Conservation (phyloP, 1,140 invertebrate species). For the Fragariocoptes setiger region DNA sequence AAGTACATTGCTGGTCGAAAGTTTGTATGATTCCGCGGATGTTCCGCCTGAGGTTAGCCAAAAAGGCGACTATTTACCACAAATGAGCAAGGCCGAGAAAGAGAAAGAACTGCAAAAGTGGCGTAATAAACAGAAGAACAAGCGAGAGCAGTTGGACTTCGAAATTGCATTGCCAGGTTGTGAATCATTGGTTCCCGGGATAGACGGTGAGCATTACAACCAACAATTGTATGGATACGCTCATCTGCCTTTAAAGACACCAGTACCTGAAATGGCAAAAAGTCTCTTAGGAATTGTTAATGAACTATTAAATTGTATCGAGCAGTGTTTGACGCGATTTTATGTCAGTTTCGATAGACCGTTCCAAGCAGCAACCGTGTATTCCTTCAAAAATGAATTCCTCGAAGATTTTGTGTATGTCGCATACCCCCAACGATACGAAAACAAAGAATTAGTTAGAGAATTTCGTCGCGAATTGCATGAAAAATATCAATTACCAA, state of each 20-base stretch:
- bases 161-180: not conserved
- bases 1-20: not conserved
- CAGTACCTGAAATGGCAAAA: not conserved
- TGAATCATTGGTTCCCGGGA: not conserved
- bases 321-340: no score
- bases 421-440: not conserved
- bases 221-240: not conserved
- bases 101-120: not conserved
- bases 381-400: not conserved
- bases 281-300: not conserved
- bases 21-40: not conserved
- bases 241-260: not conserved
- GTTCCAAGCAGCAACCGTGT: not conserved
- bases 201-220: not conserved
- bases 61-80: not conserved
- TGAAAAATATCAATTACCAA: constrained; percentile 28
- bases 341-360: no score
- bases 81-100: not conserved
- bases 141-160: not conserved
- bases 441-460: constrained; percentile 18
- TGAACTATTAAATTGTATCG: not conserved
- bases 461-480: constrained; percentile 27
- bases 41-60: not conserved
- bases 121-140: not conserved
- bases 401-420: not conserved